These are phyloP conservation scores for Oryzias curvinotus DNA, from an alignment of 2,113 vertebrate species.

Conservation along the genomic window DNA sequence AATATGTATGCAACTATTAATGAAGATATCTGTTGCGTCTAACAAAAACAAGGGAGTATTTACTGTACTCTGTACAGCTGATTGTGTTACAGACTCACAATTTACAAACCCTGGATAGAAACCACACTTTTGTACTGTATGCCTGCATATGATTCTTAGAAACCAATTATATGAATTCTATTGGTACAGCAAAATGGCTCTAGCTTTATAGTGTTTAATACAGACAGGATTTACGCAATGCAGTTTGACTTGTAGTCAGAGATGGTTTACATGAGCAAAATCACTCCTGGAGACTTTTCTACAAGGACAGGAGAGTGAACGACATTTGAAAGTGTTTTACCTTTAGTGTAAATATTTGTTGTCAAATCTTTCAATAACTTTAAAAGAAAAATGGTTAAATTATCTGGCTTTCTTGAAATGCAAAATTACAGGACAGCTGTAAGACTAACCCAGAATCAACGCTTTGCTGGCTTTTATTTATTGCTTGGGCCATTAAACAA, in stretches of 20 bases:
- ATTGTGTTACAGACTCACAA: conserved; percentile 78
- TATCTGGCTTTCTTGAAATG: not conserved
- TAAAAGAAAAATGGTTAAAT: not conserved
- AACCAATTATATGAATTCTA: conserved; percentile 11
- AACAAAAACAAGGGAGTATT: conserved; percentile 94
- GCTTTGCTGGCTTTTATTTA: conserved; percentile 35
- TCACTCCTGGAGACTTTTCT: conserved; percentile 5
- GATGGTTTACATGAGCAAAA: conserved; percentile 69
- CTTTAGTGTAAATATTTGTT: conserved; percentile 49
- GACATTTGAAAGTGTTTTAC: conserved; percentile 25
- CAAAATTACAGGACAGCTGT: not conserved
- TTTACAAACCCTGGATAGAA: conserved; percentile 61
- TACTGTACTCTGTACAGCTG: conserved; percentile 88
- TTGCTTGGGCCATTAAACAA: conserved; percentile 49
- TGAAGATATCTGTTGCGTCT: conserved; percentile 97
- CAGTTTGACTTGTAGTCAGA: conserved; percentile 46
- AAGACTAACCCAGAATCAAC: not conserved
- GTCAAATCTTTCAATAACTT: conserved; percentile 38
- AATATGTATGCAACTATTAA: conserved; percentile 99
- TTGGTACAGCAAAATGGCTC: conserved; percentile 78
- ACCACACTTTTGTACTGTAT: conserved; percentile 65
- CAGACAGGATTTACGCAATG: conserved; percentile 36
- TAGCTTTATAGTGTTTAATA: conserved; percentile 69
- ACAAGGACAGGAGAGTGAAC: conserved; percentile 14
- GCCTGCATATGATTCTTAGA: conserved; percentile 39